Percentiles rank a stretch among this genome's conserved stretches.
Conservation (phyloP, 2,888 invertebrate genomes). For the Neria commutata region DNA sequence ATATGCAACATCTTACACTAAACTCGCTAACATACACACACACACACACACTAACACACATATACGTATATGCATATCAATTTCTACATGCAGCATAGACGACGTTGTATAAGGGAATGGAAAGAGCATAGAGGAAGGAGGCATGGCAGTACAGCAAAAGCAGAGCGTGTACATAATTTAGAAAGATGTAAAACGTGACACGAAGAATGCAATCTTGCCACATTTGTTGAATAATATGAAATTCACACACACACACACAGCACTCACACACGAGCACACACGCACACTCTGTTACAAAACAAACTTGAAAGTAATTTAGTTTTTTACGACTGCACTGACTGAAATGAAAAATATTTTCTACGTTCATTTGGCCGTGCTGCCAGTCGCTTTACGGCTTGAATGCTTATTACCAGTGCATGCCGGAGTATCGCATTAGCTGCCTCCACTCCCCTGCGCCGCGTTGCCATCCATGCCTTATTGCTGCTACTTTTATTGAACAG, state of each 20-base stretch:
- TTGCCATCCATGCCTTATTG: background rate
- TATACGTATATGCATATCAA: background rate
- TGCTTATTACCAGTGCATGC: too few relatives aligned
- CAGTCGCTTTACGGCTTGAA: constrained; percentile 5
- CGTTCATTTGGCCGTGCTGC: background rate
- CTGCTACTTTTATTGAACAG: background rate
- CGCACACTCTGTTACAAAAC: constrained; percentile 23
- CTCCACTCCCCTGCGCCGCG: background rate
- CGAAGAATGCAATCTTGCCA: constrained; percentile 12
- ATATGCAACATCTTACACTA: too few relatives aligned
- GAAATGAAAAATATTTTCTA: constrained; percentile 46
- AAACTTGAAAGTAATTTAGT: constrained; percentile 56
- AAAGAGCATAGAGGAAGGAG: too few relatives aligned
- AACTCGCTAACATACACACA: background rate
- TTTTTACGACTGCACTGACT: constrained; percentile 52
- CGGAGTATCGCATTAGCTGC: too few relatives aligned
- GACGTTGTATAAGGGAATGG: too few relatives aligned
- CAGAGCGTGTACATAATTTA: background rate
- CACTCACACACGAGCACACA: constrained; percentile 5
- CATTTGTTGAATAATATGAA: constrained; percentile 6
- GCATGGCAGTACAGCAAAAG: constrained; percentile 15
- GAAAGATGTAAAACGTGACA: constrained; percentile 13
- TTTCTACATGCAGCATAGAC: background rate
- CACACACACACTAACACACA: background rate
- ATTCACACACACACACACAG: background rate